Evolutionary conservation across 2,888 invertebrate species (phyloP), one percentile per base, ranked within the genome.

Genomic region (Campoplex capitator): DNA sequence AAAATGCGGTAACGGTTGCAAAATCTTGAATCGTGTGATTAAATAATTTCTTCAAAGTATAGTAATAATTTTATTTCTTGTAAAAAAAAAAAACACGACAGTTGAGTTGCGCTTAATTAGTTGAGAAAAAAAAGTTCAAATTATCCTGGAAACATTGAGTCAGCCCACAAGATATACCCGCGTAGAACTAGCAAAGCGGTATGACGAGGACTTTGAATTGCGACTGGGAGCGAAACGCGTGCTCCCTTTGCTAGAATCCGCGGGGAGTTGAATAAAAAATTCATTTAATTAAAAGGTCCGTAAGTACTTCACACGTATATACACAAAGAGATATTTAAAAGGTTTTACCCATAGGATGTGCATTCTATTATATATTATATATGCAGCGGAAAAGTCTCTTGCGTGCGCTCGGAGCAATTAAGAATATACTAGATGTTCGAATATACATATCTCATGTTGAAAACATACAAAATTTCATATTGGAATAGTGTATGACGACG

Each of bases 241-340:
- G 70, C 70, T 82, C 70, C 70, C 71, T 65, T 83, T 84, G 56
- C 76, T 67, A 75, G 54, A 71, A 28, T 58, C 80, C 73, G 71
- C 56, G 70, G 74, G 75, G 75, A 75, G 32, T 38, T 28, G 45
- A 23, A 75, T 75, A 83, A 79, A 81, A 85, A 84, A 84, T 88
- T 85, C 51, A 86, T 88, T 84, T 77, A 68, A 84, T 87, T 78
- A 86, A 88, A 88, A 65, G 84, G 84, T 75, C 28, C 81, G 81
- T 86, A 81, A 85, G 65, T 83, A 78, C 77, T 77, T 68, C 58
- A 77, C 80, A 58, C 18, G 42, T 23, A 62, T 51, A 18, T 54
- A 76, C n/a, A 28, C 28, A 83, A 18, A 70, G 6, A 75, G 45
- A 28, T 65, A 48, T 73, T 45, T 38, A 23, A 32, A 68, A 71